Percentiles rank a stretch among this genome's conserved stretches.
These are phyloP conservation scores for Gopherus evgoodei DNA, from an alignment of 2,113 vertebrate species.

Conservation along the genomic window DNA sequence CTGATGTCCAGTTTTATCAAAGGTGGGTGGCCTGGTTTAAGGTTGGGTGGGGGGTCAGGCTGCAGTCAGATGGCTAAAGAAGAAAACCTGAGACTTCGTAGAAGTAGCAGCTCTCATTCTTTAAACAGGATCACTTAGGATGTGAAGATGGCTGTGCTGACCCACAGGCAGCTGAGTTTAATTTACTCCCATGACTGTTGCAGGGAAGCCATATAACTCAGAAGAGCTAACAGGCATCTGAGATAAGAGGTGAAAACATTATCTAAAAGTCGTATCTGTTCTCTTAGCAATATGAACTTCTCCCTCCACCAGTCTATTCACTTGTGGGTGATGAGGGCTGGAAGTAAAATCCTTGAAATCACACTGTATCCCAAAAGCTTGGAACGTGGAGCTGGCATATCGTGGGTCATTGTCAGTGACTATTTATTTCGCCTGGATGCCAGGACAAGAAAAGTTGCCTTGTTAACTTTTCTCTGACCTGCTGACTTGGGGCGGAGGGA, in stretches of 20 bases:
- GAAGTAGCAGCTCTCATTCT: neutral
- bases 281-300: neutral
- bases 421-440: conserved; percentile 11
- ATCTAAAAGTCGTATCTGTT: neutral
- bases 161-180: neutral
- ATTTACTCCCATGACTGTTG: rapidly evolving
- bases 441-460: neutral
- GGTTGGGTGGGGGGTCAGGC: neutral
- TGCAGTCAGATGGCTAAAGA: rapidly evolving
- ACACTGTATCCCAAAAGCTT: neutral
- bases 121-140: neutral
- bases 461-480: conserved; percentile 1
- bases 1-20: neutral
- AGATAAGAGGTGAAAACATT: neutral
- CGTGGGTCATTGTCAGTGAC: neutral
- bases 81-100: neutral
- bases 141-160: neutral
- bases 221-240: neutral
- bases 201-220: neutral
- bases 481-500: neutral
- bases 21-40: neutral
- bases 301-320: neutral
- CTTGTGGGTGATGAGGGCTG: neutral
- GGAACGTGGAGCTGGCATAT: neutral
- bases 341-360: neutral